Percentiles rank a stretch among this genome's conserved stretches.
Evolutionary conservation across 2,888 invertebrate species (phyloP).

Genomic region (Meloe dianella): DNA sequence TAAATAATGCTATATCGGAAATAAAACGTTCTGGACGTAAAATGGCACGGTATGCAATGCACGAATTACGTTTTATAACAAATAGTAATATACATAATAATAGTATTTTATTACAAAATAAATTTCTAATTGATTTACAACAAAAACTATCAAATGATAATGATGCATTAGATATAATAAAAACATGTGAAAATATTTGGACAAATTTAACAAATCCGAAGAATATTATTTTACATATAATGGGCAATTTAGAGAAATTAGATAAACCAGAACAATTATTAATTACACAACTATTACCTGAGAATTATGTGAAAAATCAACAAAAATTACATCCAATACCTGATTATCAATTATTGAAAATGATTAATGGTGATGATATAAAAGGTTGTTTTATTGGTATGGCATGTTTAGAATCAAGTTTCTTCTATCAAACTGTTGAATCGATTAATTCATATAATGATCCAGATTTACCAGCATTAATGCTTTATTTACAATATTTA

Average conservation of each 20-base stretch:
- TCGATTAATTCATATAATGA: conserved; percentile 69
- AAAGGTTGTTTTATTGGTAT: conserved; percentile 76
- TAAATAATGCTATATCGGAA: conserved; percentile 81
- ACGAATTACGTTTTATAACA: conserved; percentile 64
- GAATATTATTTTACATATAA: conserved; percentile 74
- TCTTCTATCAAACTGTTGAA: conserved; percentile 70
- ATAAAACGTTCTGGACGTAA: conserved; percentile 75
- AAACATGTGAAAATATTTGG: conserved; percentile 67
- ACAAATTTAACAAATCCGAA: conserved; percentile 65
- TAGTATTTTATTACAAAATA: conserved; percentile 77
- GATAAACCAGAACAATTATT: conserved; percentile 59
- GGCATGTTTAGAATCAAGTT: conserved; percentile 82
- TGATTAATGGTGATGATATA: conserved; percentile 50
- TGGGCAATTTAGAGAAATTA: conserved; percentile 72
- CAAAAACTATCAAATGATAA: conserved; percentile 63
- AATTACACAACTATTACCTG: conserved; percentile 39
- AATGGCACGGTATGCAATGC: conserved; percentile 69
- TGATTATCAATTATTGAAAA: conserved; percentile 60
- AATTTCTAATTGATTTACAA: conserved; percentile 74
- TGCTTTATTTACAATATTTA: conserved; percentile 84
- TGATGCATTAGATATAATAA: conserved; percentile 60
- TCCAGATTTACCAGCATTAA: conserved; percentile 73
- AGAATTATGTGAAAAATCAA: conserved; percentile 25
- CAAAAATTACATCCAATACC: conserved; percentile 57
- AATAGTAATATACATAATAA: conserved; percentile 76